A percentile compares a stretch with the other conserved stretches of the same genome.
Conservation (phyloP, 1,140 invertebrate species). For the Ostrea edulis region DNA sequence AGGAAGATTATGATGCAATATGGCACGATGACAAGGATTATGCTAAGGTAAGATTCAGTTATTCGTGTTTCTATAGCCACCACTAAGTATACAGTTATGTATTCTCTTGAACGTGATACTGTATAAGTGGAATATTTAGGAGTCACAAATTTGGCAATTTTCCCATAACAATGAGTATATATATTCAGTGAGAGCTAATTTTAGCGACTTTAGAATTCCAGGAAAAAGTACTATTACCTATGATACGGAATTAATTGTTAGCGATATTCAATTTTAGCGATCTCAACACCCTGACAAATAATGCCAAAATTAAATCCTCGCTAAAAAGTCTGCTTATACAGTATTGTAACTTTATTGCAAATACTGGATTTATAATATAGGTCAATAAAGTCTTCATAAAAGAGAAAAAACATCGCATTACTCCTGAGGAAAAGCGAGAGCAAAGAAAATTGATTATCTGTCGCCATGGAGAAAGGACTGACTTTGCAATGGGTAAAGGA, state of each 20-base stretch:
- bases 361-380: not conserved
- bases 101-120: not conserved
- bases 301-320: too few relatives aligned
- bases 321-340: too few relatives aligned
- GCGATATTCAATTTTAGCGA: too few relatives aligned
- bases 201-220: too few relatives aligned
- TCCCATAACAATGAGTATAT: too few relatives aligned
- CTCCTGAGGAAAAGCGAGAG: not conserved
- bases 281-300: too few relatives aligned
- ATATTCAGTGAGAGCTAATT: too few relatives aligned
- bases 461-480: constrained; percentile 92
- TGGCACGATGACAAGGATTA: constrained; percentile 64
- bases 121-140: too few relatives aligned
- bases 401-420: not conserved
- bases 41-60: constrained; percentile 58
- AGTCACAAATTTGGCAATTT: too few relatives aligned
- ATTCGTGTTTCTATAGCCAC: not conserved
- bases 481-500: constrained; percentile 91
- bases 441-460: constrained; percentile 81
- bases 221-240: too few relatives aligned
- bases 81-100: not conserved
- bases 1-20: constrained; percentile 66
- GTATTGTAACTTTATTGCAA: not conserved
- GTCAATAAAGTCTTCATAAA: constrained; percentile 10
- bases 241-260: too few relatives aligned